Percentiles rank a stretch among this genome's conserved stretches.
phyloP scores from a whole-genome alignment of 2,113 vertebrate genomes.

The Chionodraco myersi region DNA sequence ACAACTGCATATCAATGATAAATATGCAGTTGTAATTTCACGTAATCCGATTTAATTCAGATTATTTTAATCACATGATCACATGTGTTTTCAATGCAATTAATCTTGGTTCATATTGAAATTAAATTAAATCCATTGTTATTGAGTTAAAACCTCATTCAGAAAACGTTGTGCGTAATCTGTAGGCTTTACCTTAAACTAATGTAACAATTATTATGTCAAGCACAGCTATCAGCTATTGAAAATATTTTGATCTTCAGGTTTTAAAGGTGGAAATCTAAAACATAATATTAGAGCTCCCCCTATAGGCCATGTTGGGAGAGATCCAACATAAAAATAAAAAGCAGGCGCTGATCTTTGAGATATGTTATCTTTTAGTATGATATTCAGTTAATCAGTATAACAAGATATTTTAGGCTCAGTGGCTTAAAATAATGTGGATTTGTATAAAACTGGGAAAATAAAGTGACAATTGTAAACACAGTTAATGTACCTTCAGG shows the following conservation, averaged over 20 bases:
- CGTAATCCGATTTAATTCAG: neutral
- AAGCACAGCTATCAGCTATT: too few relatives aligned
- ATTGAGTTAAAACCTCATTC: neutral
- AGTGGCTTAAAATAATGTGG: neutral
- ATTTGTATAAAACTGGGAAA: neutral
- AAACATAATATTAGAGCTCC: slow-evolving; percentile 61
- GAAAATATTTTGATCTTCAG: neutral
- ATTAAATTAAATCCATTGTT: neutral
- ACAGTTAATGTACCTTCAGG: neutral
- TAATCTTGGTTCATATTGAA: neutral
- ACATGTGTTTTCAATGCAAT: neutral
- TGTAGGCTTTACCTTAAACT: neutral
- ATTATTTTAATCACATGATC: neutral
- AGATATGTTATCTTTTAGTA: neutral
- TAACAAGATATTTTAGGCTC: neutral
- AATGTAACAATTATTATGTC: neutral
- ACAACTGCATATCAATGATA: too few relatives aligned
- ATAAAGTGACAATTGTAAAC: neutral
- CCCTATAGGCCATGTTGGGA: slow-evolving; percentile 48
- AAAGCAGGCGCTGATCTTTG: neutral
- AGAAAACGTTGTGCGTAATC: neutral
- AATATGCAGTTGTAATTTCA: neutral
- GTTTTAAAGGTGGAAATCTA: neutral
- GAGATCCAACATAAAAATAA: neutral
- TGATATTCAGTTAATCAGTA: neutral